Evolutionary conservation across 2,888 invertebrate genomes (phyloP).

Genomic region (Ferdinandea cuprea): DNA sequence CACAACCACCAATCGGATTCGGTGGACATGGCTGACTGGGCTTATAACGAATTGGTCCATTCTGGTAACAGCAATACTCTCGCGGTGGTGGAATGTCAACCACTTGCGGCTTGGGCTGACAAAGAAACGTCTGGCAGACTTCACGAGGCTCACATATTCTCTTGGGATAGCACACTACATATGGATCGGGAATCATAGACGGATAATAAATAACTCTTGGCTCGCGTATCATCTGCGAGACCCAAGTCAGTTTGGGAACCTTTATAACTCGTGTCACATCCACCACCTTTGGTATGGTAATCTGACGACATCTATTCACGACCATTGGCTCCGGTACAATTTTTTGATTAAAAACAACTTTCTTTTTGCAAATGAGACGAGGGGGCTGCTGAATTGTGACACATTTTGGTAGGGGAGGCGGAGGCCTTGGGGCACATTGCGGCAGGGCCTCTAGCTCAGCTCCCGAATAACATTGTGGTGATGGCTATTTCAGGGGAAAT

Average conservation of each 20-base stretch:
- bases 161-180: slow-evolving; percentile 80
- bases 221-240: slow-evolving; percentile 80
- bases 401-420: slow-evolving; percentile 80
- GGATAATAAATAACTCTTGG: slow-evolving; percentile 81
- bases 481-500: slow-evolving; percentile 76
- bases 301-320: slow-evolving; percentile 80
- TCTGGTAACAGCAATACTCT: slow-evolving; percentile 81
- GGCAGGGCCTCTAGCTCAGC: slow-evolving; percentile 80
- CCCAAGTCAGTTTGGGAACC: slow-evolving; percentile 80
- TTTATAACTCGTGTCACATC: slow-evolving; percentile 80
- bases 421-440: slow-evolving; percentile 80
- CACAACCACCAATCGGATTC: slow-evolving; percentile 77
- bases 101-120: slow-evolving; percentile 81
- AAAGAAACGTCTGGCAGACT: slow-evolving; percentile 80
- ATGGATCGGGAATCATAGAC: slow-evolving; percentile 80
- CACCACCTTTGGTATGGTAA: slow-evolving; percentile 80
- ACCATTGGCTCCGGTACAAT: slow-evolving; percentile 80
- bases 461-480: slow-evolving; percentile 80
- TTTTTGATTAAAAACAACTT: slow-evolving; percentile 81
- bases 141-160: slow-evolving; percentile 80
- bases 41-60: slow-evolving; percentile 79
- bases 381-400: slow-evolving; percentile 81
- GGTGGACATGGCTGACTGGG: slow-evolving; percentile 79
- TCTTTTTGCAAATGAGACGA: slow-evolving; percentile 80
- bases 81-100: slow-evolving; percentile 81